Conservation (phyloP, 1,140 invertebrate genomes). For the Pectinophora gossypiella region DNA sequence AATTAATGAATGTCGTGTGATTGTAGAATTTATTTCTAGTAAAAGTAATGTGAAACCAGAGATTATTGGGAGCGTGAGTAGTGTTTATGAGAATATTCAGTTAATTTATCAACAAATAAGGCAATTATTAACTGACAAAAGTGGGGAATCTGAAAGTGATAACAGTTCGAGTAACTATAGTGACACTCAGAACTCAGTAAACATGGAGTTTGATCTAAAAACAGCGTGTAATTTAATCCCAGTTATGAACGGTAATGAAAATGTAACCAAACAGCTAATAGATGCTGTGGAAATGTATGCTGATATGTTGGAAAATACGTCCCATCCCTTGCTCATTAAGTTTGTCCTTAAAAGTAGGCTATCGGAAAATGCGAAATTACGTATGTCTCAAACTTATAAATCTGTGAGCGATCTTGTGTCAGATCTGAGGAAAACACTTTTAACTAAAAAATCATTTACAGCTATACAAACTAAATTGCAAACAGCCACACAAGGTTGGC, state of each 20-base stretch:
- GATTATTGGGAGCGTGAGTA: too few relatives aligned
- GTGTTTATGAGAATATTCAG: too few relatives aligned
- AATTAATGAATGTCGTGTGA: too few relatives aligned
- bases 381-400: not conserved
- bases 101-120: too few relatives aligned
- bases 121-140: too few relatives aligned
- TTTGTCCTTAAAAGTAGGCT: not conserved
- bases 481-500: not conserved
- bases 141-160: too few relatives aligned
- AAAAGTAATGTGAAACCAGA: too few relatives aligned
- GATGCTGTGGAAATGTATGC: slow-evolving; percentile 30
- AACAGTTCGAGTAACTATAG: too few relatives aligned
- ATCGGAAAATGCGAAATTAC: not conserved
- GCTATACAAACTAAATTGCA: not conserved
- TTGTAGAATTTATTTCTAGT: too few relatives aligned
- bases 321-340: not conserved
- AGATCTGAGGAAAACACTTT: not conserved
- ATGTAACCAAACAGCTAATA: slow-evolving; percentile 23
- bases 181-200: too few relatives aligned
- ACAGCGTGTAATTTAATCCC: slow-evolving; percentile 24
- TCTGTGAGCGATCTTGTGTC: not conserved
- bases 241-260: slow-evolving; percentile 18
- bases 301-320: slow-evolving; percentile 12
- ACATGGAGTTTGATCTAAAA: slow-evolving; percentile 26
- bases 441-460: not conserved